Conservation (phyloP, 2,113 vertebrate species). For the Sakesphorus luctuosus region DNA sequence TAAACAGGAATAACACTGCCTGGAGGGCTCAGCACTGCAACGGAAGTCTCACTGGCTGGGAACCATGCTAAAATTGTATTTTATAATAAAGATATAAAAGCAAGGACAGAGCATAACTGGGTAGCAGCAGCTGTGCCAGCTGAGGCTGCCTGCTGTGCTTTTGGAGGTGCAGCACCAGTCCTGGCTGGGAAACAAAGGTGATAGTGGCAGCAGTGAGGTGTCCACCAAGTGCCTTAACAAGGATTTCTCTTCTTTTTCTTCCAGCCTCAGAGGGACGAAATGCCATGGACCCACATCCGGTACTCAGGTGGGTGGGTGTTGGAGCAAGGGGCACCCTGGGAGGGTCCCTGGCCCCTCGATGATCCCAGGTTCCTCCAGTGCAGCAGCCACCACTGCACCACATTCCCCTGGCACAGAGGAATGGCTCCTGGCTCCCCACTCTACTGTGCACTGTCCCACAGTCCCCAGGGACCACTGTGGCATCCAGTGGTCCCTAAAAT, state of each 20-base stretch:
- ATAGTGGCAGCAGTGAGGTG: neutral
- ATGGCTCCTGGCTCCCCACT: neutral
- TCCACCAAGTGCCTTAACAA: rapidly evolving
- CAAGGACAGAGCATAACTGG: neutral
- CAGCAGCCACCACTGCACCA: neutral
- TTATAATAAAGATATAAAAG: neutral
- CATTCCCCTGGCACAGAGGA: neutral
- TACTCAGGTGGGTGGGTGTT: conserved; percentile 2
- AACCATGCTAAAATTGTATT: rapidly evolving
- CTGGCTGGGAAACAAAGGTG: neutral
- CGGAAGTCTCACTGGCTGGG: neutral
- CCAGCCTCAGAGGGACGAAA: neutral
- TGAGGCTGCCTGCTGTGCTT: neutral
- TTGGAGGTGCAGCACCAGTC: rapidly evolving
- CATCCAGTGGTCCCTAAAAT: neutral
- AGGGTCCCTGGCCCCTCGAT: neutral
- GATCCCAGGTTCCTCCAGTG: no score
- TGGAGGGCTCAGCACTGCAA: rapidly evolving
- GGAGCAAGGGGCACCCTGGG: neutral
- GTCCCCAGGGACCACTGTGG: neutral
- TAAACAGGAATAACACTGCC: neutral
- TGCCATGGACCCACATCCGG: neutral
- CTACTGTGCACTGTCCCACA: rapidly evolving
- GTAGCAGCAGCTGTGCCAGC: neutral
- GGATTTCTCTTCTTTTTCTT: neutral